Evolutionary conservation across 2,113 vertebrate species (phyloP), one percentile per base, ranked within the genome.

Genomic region (Aythya baeri): DNA sequence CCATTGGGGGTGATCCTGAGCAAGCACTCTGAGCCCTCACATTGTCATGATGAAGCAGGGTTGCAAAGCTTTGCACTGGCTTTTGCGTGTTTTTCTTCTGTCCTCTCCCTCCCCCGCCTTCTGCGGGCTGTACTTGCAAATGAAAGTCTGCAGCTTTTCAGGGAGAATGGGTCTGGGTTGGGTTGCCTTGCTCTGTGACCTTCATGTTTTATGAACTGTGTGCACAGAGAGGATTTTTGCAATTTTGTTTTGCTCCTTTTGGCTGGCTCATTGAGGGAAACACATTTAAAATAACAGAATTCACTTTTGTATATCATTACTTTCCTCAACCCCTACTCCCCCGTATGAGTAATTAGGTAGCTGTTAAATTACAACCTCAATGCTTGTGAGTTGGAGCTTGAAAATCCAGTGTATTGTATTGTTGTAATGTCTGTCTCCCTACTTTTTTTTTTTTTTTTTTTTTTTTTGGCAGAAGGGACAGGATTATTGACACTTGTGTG

Each of bases 41-140:
- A 0, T 12, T 31, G 41, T 23, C 4, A 2, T 13, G 11, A 32
- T 88, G 31, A 67, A 84, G n/a, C 61, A 68, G 32, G 0, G 0
- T 25, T 68, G 68, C 70, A 82, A 79, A 82, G 31, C 54, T 76
- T 44, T 34, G 17, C 0, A 0, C 38, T 83, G 57, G 22, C 34
- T 63, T 74, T 68, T 29, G 3, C 78, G 59, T 63, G 54, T 23
- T 50, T 54, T 92, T 59, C 46, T 13, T 38, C n/a, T 0, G 8
- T 67, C 13, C 32, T 86, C 7, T 92, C 18, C 29, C 65, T 91
- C 46, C 50, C 36, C 46, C 1, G 4, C 36, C 29, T 71, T 66
- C 70, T 38, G 41, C 84, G 38, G 65, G 12, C 61, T 67, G 43
- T 1, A 2, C 50, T 85, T 1, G 5, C 21, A 9, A 31, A 38